Evolutionary conservation across 2,113 vertebrate genomes (phyloP).

Genomic region (Halcyon malimbica): DNA sequence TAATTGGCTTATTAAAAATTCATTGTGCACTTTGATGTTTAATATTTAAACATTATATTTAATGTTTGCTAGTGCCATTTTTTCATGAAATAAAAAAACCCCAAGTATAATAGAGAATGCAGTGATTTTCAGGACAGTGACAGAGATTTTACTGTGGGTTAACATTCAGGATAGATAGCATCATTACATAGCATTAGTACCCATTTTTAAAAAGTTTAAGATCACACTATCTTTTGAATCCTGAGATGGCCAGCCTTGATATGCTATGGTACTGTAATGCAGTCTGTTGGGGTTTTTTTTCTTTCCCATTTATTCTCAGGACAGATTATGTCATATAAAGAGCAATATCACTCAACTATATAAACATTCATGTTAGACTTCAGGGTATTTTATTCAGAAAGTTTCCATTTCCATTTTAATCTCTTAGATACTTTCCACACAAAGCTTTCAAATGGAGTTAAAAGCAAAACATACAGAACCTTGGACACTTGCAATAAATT

Average conservation of each 20-base stretch:
- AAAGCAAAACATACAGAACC: not conserved
- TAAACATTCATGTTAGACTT: not conserved
- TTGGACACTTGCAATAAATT: not conserved
- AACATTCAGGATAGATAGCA: not conserved
- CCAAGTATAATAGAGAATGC: not conserved
- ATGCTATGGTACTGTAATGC: not conserved
- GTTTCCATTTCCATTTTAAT: not conserved
- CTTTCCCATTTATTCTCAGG: not conserved
- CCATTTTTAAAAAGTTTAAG: not conserved
- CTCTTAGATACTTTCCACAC: not conserved
- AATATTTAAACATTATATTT: slow-evolving; percentile 73
- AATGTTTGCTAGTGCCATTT: slow-evolving; percentile 27
- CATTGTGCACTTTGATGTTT: slow-evolving; percentile 63
- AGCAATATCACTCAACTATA: not conserved
- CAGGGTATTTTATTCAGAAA: not conserved
- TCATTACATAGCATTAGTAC: slow-evolving; percentile 11
- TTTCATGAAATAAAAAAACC: not conserved
- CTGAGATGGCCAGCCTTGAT: not conserved
- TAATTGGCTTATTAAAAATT: slow-evolving; percentile 73
- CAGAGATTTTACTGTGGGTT: not conserved
- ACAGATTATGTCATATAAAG: not conserved
- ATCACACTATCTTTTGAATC: not conserved
- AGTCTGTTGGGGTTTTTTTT: rapidly evolving
- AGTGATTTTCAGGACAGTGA: not conserved
- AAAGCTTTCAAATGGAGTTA: not conserved